Conservation (phyloP, 2,113 vertebrate species). For the Hyperoodon ampullatus region DNA sequence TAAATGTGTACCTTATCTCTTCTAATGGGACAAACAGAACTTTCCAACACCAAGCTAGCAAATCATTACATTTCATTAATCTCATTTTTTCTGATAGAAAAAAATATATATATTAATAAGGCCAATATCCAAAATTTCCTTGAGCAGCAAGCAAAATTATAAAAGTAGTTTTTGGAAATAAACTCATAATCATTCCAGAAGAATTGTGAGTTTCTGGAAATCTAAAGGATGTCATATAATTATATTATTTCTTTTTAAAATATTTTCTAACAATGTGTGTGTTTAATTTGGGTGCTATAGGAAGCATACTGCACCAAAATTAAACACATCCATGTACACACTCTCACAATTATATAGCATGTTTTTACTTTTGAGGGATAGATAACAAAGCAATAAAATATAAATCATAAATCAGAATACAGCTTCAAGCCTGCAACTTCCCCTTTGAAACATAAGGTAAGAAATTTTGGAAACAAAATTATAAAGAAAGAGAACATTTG, state of each 20-base stretch:
- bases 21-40: not conserved
- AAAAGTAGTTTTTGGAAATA: not conserved
- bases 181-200: not conserved
- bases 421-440: not conserved
- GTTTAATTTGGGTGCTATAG: not conserved
- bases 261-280: not conserved
- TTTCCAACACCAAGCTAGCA: not conserved
- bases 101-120: not conserved
- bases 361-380: not conserved
- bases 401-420: not conserved
- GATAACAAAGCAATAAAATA: not conserved
- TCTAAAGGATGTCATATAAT: not conserved
- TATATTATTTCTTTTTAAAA: not conserved
- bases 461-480: not conserved
- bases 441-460: slow-evolving; percentile 5
- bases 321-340: no score
- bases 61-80: not conserved
- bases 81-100: not conserved
- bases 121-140: not conserved
- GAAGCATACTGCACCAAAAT: not conserved
- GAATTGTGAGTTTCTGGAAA: not conserved
- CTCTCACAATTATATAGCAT: no score
- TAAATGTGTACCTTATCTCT: not conserved
- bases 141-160: not conserved
- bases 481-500: slow-evolving; percentile 2